A percentile compares a stretch with the other conserved stretches of the same genome.
phyloP scores from a whole-genome alignment of 2,113 vertebrate genomes.

The Osmerus eperlanus region DNA sequence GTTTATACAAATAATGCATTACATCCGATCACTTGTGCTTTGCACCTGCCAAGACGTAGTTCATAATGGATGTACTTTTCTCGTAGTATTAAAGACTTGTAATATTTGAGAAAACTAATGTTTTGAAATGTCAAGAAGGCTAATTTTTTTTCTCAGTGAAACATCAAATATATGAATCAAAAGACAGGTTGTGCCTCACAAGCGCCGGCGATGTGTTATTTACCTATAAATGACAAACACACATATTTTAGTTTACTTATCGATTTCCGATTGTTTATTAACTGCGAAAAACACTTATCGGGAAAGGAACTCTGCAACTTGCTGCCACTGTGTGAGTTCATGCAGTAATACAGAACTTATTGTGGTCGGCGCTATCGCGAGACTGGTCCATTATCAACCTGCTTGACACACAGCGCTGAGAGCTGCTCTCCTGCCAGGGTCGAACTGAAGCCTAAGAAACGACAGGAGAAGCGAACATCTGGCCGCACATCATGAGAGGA shows the following conservation, averaged over 20 bases:
- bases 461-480: slow-evolving; percentile 76
- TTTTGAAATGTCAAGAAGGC: neutral
- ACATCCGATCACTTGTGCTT: neutral
- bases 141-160: neutral
- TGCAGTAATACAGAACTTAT: slow-evolving; percentile 66
- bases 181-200: neutral
- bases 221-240: too few relatives aligned
- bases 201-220: too few relatives aligned
- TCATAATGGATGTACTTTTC: neutral
- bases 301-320: slow-evolving; percentile 60
- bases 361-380: slow-evolving; percentile 78
- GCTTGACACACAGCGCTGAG: slow-evolving; percentile 74
- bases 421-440: slow-evolving; percentile 72
- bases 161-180: neutral
- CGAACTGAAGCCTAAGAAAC: slow-evolving; percentile 70
- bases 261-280: neutral
- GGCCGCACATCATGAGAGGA: slow-evolving; percentile 74
- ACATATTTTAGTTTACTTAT: too few relatives aligned
- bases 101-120: neutral
- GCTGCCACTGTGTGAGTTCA: slow-evolving; percentile 74
- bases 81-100: too few relatives aligned
- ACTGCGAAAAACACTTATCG: slow-evolving; percentile 1
- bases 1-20: neutral
- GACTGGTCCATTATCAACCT: slow-evolving; percentile 84
- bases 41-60: neutral